These are phyloP conservation scores for Leucophenga maculata DNA, from an alignment of 2,888 invertebrate genomes.

Conservation along the genomic window DNA sequence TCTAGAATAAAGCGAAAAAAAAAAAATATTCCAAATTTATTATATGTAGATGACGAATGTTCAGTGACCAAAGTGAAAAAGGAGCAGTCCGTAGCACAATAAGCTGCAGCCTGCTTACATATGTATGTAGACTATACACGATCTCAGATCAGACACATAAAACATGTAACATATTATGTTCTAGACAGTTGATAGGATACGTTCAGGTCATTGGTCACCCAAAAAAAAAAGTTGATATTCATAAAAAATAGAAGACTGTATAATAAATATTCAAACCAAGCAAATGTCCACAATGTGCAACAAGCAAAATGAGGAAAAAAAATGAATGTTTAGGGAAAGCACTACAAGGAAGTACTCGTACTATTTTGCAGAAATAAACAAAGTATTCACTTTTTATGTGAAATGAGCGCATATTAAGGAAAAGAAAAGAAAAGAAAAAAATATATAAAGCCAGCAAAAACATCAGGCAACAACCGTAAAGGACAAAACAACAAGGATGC, in stretches of 20 bases:
- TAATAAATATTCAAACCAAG: constrained; percentile 25
- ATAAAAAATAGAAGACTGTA: neutral
- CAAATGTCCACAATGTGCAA: constrained; percentile 15
- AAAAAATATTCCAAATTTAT: neutral
- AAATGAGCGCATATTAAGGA: constrained; percentile 65
- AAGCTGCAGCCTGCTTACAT: no score
- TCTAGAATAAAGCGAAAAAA: neutral
- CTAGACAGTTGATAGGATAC: no score
- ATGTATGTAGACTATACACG: no score
- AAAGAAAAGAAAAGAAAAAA: constrained; percentile 62
- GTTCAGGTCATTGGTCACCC: no score
- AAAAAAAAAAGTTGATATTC: no score
- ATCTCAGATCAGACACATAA: no score
- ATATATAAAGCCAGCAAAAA: constrained; percentile 36
- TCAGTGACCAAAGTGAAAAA: neutral
- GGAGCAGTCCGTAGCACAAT: no score
- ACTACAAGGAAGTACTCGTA: constrained; percentile 60
- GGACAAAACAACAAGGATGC: constrained; percentile 54
- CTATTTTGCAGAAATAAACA: constrained; percentile 62
- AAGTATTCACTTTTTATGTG: constrained; percentile 38
- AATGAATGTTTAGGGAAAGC: constrained; percentile 55
- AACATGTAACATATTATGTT: no score
- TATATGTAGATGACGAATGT: constrained; percentile 4
- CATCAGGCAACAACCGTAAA: constrained; percentile 36
- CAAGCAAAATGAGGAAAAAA: constrained; percentile 47